These are phyloP conservation scores for Paramormyrops hopkinsi DNA, from an alignment of 2,797 vertebrate species.

Conservation along the genomic window DNA sequence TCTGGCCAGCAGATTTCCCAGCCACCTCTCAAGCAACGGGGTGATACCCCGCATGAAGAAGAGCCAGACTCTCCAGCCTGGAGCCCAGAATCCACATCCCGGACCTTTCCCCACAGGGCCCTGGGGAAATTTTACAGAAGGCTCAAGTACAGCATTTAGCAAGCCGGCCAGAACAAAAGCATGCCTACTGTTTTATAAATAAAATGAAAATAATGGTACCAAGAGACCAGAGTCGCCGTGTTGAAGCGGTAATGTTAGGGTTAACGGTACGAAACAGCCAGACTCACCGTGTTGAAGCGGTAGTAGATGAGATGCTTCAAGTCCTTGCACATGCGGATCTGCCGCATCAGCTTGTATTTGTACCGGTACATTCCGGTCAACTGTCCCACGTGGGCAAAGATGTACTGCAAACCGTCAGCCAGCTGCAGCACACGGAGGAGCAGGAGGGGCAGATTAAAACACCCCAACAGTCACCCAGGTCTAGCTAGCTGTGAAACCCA, in stretches of 20 bases:
- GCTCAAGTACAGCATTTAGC: background rate
- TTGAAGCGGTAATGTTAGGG: background rate
- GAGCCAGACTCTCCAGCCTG: constrained; percentile 97
- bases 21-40: constrained; percentile 91
- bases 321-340: constrained; percentile 99
- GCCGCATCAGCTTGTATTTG: constrained; percentile 99
- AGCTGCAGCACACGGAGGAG: constrained; percentile 59
- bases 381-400: constrained; percentile 97
- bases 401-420: constrained; percentile 94
- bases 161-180: background rate
- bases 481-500: background rate
- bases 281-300: constrained; percentile 91
- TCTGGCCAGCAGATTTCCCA: constrained; percentile 94
- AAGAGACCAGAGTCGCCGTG: background rate
- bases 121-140: constrained; percentile 48
- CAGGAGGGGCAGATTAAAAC: background rate
- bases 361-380: constrained; percentile 98
- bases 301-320: constrained; percentile 99
- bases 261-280: background rate
- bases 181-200: background rate
- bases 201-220: background rate
- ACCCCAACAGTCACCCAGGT: background rate
- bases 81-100: constrained; percentile 97
- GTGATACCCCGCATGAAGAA: constrained; percentile 99
- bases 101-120: constrained; percentile 97